Evolutionary conservation across 2,113 vertebrate genomes (phyloP).

Genomic region (Pardalotus punctatus): DNA sequence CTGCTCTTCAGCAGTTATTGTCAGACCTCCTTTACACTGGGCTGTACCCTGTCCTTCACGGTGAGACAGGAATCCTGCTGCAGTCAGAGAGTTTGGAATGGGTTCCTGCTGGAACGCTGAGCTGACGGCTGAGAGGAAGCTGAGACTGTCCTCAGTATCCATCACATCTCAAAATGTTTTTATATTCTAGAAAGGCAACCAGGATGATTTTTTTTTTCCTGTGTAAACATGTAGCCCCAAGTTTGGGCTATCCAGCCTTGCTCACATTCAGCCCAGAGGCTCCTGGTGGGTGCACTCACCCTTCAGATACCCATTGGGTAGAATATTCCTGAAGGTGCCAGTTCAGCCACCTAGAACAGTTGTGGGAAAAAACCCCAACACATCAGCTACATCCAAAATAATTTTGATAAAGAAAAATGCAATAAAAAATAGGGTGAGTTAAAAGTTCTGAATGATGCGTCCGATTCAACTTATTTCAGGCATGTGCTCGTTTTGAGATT

Average conservation of each 20-base stretch:
- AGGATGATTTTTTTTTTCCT: background rate
- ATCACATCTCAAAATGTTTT: background rate
- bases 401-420: background rate
- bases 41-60: background rate
- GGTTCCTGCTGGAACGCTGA: background rate
- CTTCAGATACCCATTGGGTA: background rate
- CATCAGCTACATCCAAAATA: background rate
- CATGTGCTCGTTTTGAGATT: background rate
- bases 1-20: background rate
- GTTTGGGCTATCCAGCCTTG: background rate
- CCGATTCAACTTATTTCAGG: background rate
- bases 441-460: background rate
- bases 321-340: background rate
- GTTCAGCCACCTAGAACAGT: constrained; percentile 3
- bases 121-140: background rate
- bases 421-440: background rate
- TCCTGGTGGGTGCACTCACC: background rate
- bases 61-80: background rate
- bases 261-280: background rate
- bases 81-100: background rate
- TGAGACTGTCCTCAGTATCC: background rate
- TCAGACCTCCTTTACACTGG: background rate
- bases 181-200: background rate
- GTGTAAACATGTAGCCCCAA: background rate
- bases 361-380: background rate